Percentiles rank a stretch among this genome's conserved stretches.
These are phyloP conservation scores for Dicrurus megarhynchus DNA, from an alignment of 2,113 vertebrate species.

Conservation along the genomic window DNA sequence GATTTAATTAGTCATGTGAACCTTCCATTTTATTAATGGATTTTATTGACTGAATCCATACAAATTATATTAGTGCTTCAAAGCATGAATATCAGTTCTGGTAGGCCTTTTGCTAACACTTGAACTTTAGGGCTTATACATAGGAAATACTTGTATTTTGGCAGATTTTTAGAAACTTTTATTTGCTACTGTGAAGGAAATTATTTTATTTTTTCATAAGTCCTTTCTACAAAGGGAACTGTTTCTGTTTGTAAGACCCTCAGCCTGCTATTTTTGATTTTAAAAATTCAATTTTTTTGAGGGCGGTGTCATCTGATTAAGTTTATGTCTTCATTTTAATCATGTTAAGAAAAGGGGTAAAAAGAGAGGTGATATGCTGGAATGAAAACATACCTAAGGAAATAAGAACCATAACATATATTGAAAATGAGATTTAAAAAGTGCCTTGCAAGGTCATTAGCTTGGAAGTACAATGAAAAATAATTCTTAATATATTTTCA, in stretches of 20 bases:
- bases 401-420: not conserved
- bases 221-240: not conserved
- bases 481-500: not conserved
- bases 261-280: not conserved
- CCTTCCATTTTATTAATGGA: slow-evolving; percentile 2
- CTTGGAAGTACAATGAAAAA: not conserved
- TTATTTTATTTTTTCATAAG: not conserved
- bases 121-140: not conserved
- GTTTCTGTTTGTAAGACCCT: not conserved
- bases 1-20: slow-evolving; percentile 39
- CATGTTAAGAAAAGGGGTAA: not conserved
- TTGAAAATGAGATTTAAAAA: not conserved
- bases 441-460: not conserved
- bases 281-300: rapidly evolving
- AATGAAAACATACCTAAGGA: not conserved
- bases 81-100: not conserved
- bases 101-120: not conserved
- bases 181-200: not conserved
- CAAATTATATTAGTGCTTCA: slow-evolving; percentile 14
- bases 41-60: not conserved
- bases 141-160: not conserved
- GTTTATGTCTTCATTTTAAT: not conserved
- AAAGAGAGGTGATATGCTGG: not conserved
- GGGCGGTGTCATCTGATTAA: not conserved
- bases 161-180: not conserved